Conservation (phyloP, 2,113 vertebrate genomes). For the Gadus macrocephalus region DNA sequence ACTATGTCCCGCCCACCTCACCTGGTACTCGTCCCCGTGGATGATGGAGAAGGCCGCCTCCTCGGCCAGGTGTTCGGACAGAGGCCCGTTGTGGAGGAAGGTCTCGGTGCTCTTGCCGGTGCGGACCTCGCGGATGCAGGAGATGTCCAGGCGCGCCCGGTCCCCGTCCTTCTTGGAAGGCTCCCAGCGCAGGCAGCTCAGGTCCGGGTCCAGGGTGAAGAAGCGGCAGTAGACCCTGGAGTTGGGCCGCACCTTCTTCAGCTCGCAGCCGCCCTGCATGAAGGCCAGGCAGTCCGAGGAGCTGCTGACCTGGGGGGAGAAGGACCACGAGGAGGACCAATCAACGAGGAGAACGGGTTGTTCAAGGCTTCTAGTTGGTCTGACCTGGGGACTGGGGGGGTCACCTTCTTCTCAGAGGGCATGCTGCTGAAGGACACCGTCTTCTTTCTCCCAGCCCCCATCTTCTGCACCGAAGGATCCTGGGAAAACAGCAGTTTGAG, state of each 20-base stretch:
- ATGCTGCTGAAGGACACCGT: slow-evolving; percentile 99
- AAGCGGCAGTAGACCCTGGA: slow-evolving; percentile 93
- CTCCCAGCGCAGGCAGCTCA: slow-evolving; percentile 94
- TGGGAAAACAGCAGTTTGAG: slow-evolving; percentile 53
- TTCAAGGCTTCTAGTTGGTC: not conserved
- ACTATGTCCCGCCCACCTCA: slow-evolving; percentile 7
- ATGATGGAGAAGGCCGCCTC: slow-evolving; percentile 93
- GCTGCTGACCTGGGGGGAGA: slow-evolving; percentile 79
- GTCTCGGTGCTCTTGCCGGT: slow-evolving; percentile 97
- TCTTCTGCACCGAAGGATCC: slow-evolving; percentile 91
- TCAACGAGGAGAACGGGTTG: not conserved
- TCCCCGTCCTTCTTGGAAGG: slow-evolving; percentile 96
- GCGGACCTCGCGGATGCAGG: slow-evolving; percentile 87
- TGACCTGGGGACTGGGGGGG: not conserved
- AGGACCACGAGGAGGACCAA: not conserved
- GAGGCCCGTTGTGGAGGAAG: slow-evolving; percentile 88
- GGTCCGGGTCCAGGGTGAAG: slow-evolving; percentile 89
- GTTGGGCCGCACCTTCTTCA: slow-evolving; percentile 95
- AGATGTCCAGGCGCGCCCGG: slow-evolving; percentile 89
- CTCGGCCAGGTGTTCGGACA: slow-evolving; percentile 88
- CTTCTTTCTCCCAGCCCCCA: slow-evolving; percentile 87
- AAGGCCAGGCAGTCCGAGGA: slow-evolving; percentile 94
- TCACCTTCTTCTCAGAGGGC: slow-evolving; percentile 91
- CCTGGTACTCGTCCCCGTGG: slow-evolving; percentile 90
- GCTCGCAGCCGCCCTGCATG: slow-evolving; percentile 96